These are phyloP conservation scores for Ormyrus nitidulus DNA, from an alignment of 2,888 invertebrate genomes.

Conservation along the genomic window DNA sequence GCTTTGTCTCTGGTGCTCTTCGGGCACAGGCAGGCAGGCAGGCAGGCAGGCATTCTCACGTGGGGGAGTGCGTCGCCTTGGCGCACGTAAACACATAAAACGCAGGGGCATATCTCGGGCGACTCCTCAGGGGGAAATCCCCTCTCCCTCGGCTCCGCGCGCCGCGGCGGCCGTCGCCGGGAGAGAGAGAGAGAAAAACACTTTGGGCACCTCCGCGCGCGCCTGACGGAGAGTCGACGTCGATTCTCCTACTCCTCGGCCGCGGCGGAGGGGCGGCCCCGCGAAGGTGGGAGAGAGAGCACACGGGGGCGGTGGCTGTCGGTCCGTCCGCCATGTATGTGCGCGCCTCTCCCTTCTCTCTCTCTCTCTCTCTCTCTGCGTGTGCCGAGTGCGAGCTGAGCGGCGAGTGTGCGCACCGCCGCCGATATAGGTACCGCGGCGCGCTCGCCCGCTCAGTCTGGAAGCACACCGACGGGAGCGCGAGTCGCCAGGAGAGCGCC, in stretches of 20 bases:
- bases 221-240: slow-evolving; percentile 15
- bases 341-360: neutral
- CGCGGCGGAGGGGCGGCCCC: slow-evolving; percentile 20
- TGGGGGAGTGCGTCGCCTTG: slow-evolving; percentile 39
- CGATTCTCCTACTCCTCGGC: slow-evolving; percentile 5
- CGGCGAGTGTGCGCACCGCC: slow-evolving; percentile 3
- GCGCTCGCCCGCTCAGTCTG: too few relatives aligned
- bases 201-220: neutral
- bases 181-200: neutral
- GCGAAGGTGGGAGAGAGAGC: slow-evolving; percentile 12
- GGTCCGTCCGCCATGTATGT: slow-evolving; percentile 40
- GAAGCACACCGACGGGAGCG: slow-evolving; percentile 3
- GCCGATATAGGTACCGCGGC: neutral
- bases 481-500: slow-evolving; percentile 3
- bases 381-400: neutral
- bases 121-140: slow-evolving; percentile 35
- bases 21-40: slow-evolving; percentile 56
- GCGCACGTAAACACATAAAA: slow-evolving; percentile 53
- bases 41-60: slow-evolving; percentile 63
- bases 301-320: slow-evolving; percentile 54
- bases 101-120: slow-evolving; percentile 9
- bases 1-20: slow-evolving; percentile 19
- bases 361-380: neutral
- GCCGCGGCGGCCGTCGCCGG: neutral
- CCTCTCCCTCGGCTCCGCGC: neutral